Evolutionary conservation across 53 echinoderm and acorn worm genomes (phyloP), one percentile per base, ranked within the genome.

Genomic region (Crossaster papposus): DNA sequence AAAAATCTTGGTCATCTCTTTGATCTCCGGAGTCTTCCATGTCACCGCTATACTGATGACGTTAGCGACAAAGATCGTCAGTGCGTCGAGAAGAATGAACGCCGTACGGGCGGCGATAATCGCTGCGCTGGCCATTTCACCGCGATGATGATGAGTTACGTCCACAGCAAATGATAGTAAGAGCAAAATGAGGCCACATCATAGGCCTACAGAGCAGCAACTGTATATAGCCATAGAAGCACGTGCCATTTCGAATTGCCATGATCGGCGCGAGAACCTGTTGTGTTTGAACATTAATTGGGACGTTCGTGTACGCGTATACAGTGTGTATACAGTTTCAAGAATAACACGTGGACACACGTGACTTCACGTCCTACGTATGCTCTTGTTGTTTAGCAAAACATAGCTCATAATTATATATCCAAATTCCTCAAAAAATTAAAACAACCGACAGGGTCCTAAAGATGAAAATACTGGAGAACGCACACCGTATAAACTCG

Each of bases 1-100:
- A 36, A 88, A 55, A 38, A 85, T 71, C 85, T 85, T 85, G 85
- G 85, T 85, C 55, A 54, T 85, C 24, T 85, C 85, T 1, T 72
- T 72, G 14, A 85, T 15, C 22, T 51, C 51, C 10, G 52, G 34
- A 0, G 71, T 55, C 13, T 55, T 54, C 55, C 73, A 55, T 72
- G 85, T 85, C 28, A 85, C 72, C 9, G 54, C 85, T 22, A 85
- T 85, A 38, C 55, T 85, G 68, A 85, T 70, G 51, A 85, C 18
- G 51, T 2, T 71, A 2, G 55, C 30, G 54, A 18, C 30, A 72
- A 55, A 17, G 20, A 34, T 85, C 51, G 23, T 36, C 29, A 51
- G 30, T 51, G 85, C 55, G 35, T 55, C 55, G 30, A 72, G 30
- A 32, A 71, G 9, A 14, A 85, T 54, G 85, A 72, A 18, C 8